Conservation (phyloP, 2,888 invertebrate genomes). For the Drosophila siamana region DNA sequence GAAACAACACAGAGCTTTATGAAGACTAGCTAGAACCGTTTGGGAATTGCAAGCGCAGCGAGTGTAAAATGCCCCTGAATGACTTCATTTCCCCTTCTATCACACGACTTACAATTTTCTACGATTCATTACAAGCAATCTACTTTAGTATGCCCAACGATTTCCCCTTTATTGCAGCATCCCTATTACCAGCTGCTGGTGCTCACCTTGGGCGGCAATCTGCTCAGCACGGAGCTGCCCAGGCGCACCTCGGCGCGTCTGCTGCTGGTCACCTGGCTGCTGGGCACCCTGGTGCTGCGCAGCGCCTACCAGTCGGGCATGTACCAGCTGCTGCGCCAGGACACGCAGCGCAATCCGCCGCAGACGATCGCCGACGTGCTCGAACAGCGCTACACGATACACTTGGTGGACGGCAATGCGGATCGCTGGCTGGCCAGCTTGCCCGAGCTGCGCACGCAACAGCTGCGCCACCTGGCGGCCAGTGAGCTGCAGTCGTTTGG, state of each 20-base stretch:
- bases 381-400: constrained; percentile 61
- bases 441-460: constrained; percentile 59
- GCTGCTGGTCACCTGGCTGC: constrained; percentile 74
- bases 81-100: too few species aligned
- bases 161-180: too few species aligned
- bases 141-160: too few species aligned
- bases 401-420: constrained; percentile 57
- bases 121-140: too few species aligned
- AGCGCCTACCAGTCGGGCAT: constrained; percentile 81
- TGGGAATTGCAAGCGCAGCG: too few species aligned
- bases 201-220: constrained; percentile 60
- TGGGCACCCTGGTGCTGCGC: constrained; percentile 69
- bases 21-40: too few species aligned
- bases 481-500: constrained; percentile 70
- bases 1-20: too few species aligned
- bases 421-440: constrained; percentile 60
- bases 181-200: constrained; percentile 66
- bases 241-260: constrained; percentile 66
- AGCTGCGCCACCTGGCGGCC: constrained; percentile 51
- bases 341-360: constrained; percentile 72
- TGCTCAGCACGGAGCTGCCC: constrained; percentile 50
- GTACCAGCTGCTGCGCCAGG: constrained; percentile 72
- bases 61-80: too few species aligned
- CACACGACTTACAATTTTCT: too few species aligned
- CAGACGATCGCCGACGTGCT: constrained; percentile 72